Percentiles rank a stretch among this genome's conserved stretches.
Conservation (phyloP, 2,888 invertebrate species). For the Abrostola triplasia region DNA sequence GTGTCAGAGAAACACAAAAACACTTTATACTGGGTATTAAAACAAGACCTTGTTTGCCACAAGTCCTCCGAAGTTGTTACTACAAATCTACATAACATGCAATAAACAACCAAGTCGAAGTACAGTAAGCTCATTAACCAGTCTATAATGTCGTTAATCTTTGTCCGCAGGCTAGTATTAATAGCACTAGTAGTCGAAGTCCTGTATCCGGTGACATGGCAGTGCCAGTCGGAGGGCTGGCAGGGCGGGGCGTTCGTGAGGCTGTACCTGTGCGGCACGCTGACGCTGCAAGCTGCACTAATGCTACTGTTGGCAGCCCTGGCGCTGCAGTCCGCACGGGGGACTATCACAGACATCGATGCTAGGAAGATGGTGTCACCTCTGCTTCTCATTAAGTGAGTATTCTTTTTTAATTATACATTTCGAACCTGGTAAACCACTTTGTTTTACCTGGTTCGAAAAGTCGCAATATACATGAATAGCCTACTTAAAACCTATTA, state of each 20-base stretch:
- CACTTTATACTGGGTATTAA: too few species aligned
- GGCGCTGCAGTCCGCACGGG: constrained; percentile 92
- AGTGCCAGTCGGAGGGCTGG: constrained; percentile 91
- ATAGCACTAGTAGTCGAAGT: constrained; percentile 90
- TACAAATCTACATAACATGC: too few species aligned
- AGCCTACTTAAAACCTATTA: too few species aligned
- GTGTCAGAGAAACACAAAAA: too few species aligned
- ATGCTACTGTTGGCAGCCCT: constrained; percentile 90
- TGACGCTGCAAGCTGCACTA: constrained; percentile 89
- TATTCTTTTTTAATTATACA: constrained; percentile 20
- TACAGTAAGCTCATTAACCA: too few species aligned
- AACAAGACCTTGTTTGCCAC: too few species aligned
- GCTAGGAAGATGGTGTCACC: constrained; percentile 92
- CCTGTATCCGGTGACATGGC: constrained; percentile 91
- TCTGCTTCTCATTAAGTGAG: constrained; percentile 91
- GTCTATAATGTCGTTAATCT: background rate
- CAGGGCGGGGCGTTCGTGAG: constrained; percentile 92
- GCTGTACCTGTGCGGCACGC: constrained; percentile 91
- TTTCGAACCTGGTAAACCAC: too few species aligned
- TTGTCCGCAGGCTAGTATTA: constrained; percentile 89
- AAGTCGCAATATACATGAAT: too few species aligned
- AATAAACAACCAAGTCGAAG: too few species aligned
- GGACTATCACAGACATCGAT: constrained; percentile 93
- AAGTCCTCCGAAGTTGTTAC: too few species aligned
- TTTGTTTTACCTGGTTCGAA: too few species aligned